Percentiles rank a stretch among this genome's conserved stretches.
Evolutionary conservation across 2,888 invertebrate species (phyloP).

Genomic region (Sialis fuliginosa): DNA sequence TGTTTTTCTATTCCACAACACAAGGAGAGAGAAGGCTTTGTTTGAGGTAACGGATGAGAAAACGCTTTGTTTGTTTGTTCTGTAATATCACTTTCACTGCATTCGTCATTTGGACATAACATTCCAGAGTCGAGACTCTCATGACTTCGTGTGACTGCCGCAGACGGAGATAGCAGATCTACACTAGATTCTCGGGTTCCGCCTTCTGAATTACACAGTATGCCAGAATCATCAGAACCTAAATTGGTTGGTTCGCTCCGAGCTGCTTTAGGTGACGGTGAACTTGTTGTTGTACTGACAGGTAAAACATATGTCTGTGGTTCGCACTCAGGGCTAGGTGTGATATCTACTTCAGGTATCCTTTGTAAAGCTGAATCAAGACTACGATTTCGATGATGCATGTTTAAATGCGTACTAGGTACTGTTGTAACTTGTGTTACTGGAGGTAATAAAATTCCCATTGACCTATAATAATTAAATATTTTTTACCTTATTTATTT

Average conservation of each 20-base stretch:
- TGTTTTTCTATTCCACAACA: slow-evolving; percentile 20
- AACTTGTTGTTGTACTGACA: slow-evolving; percentile 20
- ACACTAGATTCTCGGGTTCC: slow-evolving; percentile 31
- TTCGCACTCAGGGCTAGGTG: slow-evolving; percentile 43
- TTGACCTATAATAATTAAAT: slow-evolving; percentile 30
- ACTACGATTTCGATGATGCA: slow-evolving; percentile 77
- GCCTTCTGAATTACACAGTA: slow-evolving; percentile 40
- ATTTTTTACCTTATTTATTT: neutral
- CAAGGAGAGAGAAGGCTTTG: slow-evolving; percentile 20
- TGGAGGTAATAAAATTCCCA: slow-evolving; percentile 44
- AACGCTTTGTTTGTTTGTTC: slow-evolving; percentile 5
- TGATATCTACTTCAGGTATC: slow-evolving; percentile 70
- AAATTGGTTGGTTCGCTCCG: slow-evolving; percentile 39
- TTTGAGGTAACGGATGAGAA: slow-evolving; percentile 10
- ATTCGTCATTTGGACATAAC: slow-evolving; percentile 8
- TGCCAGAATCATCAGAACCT: slow-evolving; percentile 69
- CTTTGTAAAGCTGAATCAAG: slow-evolving; percentile 77
- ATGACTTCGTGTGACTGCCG: slow-evolving; percentile 40
- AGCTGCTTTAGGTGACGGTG: slow-evolving; percentile 30
- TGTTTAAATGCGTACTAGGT: slow-evolving; percentile 31
- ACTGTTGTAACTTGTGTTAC: slow-evolving; percentile 34
- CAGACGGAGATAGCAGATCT: slow-evolving; percentile 27
- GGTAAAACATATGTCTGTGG: slow-evolving; percentile 12
- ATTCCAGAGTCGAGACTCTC: slow-evolving; percentile 55
- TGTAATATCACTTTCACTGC: slow-evolving; percentile 10